A percentile compares a stretch with the other conserved stretches of the same genome.
These are phyloP conservation scores for Cyphomyrus discorhynchus DNA, from an alignment of 2,113 vertebrate species.

Conservation along the genomic window DNA sequence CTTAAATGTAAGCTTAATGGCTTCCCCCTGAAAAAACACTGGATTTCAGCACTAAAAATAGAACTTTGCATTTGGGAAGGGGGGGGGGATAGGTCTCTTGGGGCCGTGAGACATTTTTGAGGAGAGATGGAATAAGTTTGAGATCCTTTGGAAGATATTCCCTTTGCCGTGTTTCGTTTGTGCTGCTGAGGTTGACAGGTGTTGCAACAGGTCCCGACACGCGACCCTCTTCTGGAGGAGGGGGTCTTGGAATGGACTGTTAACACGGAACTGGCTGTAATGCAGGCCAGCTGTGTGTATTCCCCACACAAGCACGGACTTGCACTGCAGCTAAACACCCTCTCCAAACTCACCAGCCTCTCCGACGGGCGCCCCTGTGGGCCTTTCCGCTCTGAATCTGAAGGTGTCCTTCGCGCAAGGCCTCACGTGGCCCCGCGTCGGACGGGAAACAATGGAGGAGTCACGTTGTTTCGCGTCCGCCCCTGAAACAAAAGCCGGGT, in stretches of 20 bases:
- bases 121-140: neutral
- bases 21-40: neutral
- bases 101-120: neutral
- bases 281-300: slow-evolving; percentile 8
- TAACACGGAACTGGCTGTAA: neutral
- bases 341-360: neutral
- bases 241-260: neutral
- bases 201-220: neutral
- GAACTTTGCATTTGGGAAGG: neutral
- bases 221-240: neutral
- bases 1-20: neutral
- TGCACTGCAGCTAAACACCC: neutral
- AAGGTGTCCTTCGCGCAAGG: neutral
- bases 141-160: neutral
- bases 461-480: neutral
- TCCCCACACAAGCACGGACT: neutral
- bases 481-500: neutral
- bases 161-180: neutral
- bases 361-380: neutral
- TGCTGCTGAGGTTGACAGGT: neutral
- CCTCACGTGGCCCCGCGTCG: neutral
- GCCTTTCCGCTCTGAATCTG: neutral
- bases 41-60: neutral
- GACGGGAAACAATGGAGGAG: neutral
- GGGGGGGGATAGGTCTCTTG: neutral